Conservation (phyloP, 1,140 invertebrate species). For the Sycophila sp. region DNA sequence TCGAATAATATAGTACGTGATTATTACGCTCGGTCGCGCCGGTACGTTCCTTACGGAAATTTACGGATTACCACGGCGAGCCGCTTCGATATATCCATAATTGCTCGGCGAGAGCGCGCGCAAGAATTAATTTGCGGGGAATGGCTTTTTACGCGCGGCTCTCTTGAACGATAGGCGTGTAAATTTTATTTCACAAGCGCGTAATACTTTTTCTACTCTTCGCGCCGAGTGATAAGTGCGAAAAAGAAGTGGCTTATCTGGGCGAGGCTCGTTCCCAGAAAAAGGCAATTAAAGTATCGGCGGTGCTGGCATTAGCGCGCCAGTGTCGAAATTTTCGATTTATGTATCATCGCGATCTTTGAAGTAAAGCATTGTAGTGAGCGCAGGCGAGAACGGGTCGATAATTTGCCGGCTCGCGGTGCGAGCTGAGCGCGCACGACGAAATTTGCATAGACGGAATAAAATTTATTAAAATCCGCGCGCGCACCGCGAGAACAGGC, state of each 20-base stretch:
- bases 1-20: neutral
- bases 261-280: no score
- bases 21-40: neutral
- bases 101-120: neutral
- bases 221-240: no score
- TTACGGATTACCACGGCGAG: no score
- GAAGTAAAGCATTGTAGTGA: neutral
- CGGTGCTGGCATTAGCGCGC: neutral
- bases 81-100: neutral
- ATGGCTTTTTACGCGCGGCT: no score
- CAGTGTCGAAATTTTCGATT: neutral
- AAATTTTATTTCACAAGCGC: no score
- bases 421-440: neutral
- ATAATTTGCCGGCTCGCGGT: no score
- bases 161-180: no score
- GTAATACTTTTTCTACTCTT: no score
- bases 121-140: conserved; percentile 1
- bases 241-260: no score
- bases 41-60: no score
- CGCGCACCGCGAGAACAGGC: neutral
- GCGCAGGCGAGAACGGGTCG: neutral
- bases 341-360: neutral
- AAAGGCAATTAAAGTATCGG: no score
- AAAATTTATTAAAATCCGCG: conserved; percentile 22
- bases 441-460: conserved; percentile 19